These are phyloP conservation scores for Platichthys stellatus DNA, from an alignment of 2,113 vertebrate species.

Conservation along the genomic window DNA sequence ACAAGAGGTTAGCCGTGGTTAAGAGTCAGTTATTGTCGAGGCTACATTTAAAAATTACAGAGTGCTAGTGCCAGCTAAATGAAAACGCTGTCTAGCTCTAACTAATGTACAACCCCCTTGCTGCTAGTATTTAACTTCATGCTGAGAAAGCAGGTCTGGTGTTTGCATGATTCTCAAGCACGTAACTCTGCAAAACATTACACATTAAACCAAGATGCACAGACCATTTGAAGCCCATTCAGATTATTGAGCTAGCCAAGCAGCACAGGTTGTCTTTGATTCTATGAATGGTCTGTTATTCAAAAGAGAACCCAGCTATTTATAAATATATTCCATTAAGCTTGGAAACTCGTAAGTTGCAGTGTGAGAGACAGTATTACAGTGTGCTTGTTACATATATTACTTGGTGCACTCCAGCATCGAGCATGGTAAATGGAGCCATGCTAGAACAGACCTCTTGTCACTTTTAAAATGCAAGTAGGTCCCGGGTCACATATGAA, in stretches of 20 bases:
- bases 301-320: background rate
- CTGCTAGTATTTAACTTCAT: conserved; percentile 17
- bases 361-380: background rate
- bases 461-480: too few relatives aligned
- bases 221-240: background rate
- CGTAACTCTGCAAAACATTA: conserved; percentile 3
- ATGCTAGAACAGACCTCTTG: background rate
- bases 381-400: background rate
- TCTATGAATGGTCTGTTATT: background rate
- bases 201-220: background rate
- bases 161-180: background rate
- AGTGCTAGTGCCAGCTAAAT: conserved; percentile 5
- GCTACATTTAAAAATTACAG: conserved; percentile 8
- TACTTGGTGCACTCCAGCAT: too few relatives aligned
- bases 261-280: background rate
- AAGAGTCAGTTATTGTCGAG: background rate
- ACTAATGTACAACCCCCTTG: background rate
- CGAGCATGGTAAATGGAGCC: too few relatives aligned
- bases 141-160: conserved; percentile 20
- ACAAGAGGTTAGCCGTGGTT: background rate
- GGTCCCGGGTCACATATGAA: too few relatives aligned
- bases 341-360: background rate
- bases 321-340: background rate
- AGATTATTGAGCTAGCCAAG: background rate
- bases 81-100: background rate